These are phyloP conservation scores for Turritopsis dohrnii DNA, from an alignment of 30 jellyfish, hydroid and myxozoan species.

Conservation along the genomic window DNA sequence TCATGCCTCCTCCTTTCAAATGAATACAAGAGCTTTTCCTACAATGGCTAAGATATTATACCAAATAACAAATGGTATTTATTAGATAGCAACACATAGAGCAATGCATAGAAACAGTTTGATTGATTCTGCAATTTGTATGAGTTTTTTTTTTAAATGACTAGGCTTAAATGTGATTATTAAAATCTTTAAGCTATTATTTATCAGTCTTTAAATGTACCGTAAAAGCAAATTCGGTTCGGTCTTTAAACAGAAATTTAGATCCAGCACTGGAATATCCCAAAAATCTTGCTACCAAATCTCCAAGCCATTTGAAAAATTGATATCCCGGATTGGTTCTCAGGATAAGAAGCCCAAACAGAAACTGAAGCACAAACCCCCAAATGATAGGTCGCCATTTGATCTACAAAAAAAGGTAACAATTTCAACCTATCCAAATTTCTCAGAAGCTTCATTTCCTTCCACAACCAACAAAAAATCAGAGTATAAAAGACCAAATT, in stretches of 20 bases:
- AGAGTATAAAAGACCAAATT: neutral
- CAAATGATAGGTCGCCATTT: constrained; percentile 94
- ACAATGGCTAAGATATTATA: no score
- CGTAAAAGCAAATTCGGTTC: constrained; percentile 14
- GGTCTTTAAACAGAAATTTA: constrained; percentile 21
- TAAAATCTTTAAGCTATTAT: no score
- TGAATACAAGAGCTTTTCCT: no score
- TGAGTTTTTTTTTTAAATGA: no score
- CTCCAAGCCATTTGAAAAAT: constrained; percentile 91
- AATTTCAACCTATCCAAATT: neutral
- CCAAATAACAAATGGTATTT: no score
- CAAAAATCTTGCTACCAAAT: constrained; percentile 63
- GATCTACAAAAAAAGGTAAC: constrained; percentile 37
- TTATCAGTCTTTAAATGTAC: no score
- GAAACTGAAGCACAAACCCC: constrained; percentile 87
- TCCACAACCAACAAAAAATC: neutral
- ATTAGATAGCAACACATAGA: no score
- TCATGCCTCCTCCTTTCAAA: no score
- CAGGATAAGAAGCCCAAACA: constrained; percentile 69
- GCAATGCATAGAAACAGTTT: no score
- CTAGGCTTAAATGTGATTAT: no score
- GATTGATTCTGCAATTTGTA: no score
- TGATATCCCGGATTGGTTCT: constrained; percentile 70
- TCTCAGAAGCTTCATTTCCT: neutral
- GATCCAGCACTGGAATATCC: constrained; percentile 46